phyloP scores from a whole-genome alignment of 1,140 invertebrate species.

The Pogonus chalceus region DNA sequence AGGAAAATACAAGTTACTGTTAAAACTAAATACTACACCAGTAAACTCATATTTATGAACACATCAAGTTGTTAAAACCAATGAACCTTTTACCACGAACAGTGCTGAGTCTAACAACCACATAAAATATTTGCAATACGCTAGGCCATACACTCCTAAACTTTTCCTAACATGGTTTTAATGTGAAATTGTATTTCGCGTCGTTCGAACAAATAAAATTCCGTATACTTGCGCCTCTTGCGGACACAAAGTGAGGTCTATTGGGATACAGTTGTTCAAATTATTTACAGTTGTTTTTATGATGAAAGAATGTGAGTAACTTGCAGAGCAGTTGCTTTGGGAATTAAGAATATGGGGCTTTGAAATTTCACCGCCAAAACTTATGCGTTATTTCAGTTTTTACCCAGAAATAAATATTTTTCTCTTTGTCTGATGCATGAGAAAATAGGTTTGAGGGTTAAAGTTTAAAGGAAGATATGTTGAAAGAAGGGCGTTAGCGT shows the following conservation, averaged over 20 bases:
- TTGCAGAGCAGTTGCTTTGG: background rate
- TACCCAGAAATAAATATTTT: background rate
- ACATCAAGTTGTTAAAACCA: background rate
- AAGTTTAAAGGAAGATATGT: background rate
- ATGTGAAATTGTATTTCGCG: conserved; percentile 4
- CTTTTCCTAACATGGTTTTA: conserved; percentile 5
- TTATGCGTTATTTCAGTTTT: background rate
- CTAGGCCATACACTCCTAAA: background rate
- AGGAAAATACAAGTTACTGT: too few species aligned
- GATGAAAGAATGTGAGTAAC: background rate
- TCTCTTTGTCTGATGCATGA: background rate
- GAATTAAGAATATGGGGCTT: conserved; percentile 5
- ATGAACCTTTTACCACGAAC: too few species aligned
- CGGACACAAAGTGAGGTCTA: background rate
- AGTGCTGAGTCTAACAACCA: too few species aligned
- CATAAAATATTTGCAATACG: background rate
- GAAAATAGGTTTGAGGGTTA: background rate
- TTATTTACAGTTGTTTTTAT: background rate
- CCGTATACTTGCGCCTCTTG: background rate
- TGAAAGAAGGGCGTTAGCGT: conserved; percentile 6
- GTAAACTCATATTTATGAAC: background rate
- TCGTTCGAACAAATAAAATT: conserved; percentile 3
- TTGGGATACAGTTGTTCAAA: background rate
- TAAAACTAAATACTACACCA: too few species aligned
- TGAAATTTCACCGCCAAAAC: conserved; percentile 5